Percentiles rank a stretch among this genome's conserved stretches.
Evolutionary conservation across 2,888 invertebrate species (phyloP).

Genomic region (Stenodera caucasica): DNA sequence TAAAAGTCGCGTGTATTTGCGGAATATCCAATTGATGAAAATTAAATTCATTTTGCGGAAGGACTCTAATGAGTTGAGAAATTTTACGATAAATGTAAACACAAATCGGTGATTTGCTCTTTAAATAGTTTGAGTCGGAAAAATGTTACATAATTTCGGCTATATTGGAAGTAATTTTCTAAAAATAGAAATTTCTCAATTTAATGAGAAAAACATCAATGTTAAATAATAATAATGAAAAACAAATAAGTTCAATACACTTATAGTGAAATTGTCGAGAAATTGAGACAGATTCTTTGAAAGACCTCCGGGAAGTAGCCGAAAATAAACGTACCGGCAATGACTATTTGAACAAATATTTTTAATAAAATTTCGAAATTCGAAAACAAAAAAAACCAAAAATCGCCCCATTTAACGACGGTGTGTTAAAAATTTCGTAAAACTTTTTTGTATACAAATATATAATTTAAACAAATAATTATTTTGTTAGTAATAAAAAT

Average conservation of each 20-base stretch:
- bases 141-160: not conserved
- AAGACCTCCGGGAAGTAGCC: constrained; percentile 2
- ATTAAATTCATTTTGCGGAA: not conserved
- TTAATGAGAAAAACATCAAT: not conserved
- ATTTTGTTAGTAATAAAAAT: not conserved
- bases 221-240: not conserved
- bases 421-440: not conserved
- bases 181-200: not conserved
- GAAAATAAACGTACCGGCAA: not conserved
- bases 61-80: no score
- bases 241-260: constrained; percentile 2
- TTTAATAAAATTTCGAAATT: no score
- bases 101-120: no score
- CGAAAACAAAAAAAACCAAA: not conserved
- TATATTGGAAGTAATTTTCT: no score
- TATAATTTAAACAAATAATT: not conserved
- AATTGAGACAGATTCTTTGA: not conserved
- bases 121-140: no score
- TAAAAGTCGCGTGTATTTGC: not conserved
- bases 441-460: not conserved
- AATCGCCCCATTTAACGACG: not conserved
- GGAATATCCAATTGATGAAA: not conserved
- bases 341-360: not conserved
- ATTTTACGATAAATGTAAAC: no score
- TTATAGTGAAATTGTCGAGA: not conserved